These are phyloP conservation scores for Cossypha niveicapilla DNA, from an alignment of 2,797 vertebrate species.

Conservation along the genomic window DNA sequence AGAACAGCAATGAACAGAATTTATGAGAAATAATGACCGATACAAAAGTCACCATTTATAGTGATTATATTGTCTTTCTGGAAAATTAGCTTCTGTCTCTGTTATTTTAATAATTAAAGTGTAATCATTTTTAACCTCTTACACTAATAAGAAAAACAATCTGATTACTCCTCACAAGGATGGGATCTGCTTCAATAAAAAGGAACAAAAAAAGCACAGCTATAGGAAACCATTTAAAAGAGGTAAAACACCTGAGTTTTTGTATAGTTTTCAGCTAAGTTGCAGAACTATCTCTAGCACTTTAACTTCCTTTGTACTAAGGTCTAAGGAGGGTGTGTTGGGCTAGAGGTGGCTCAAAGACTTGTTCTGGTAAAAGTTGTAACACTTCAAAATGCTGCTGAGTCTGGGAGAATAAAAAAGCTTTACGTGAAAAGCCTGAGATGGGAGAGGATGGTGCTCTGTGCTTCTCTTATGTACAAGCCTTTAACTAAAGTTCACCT, in stretches of 20 bases:
- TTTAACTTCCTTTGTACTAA: neutral
- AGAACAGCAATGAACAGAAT: neutral
- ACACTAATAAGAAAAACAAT: neutral
- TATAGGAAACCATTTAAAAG: neutral
- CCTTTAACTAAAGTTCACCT: neutral
- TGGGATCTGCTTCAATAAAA: neutral
- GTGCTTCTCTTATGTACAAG: neutral
- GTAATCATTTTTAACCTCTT: neutral
- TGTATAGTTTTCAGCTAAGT: neutral
- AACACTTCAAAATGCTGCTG: neutral
- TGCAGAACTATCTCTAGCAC: neutral
- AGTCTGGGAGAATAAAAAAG: rapidly evolving
- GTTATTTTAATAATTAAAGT: neutral
- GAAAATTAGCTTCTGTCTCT: neutral
- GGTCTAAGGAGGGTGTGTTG: neutral
- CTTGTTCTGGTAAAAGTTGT: neutral
- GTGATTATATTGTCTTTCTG: neutral
- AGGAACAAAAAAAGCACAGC: neutral
- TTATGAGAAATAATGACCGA: neutral
- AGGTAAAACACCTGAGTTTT: neutral
- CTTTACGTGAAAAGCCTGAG: neutral
- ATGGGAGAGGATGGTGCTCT: neutral
- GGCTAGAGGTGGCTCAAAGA: neutral
- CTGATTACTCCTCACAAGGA: neutral
- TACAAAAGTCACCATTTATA: neutral